These are phyloP conservation scores for Sylvilagus floridanus DNA, from an alignment of 2,797 vertebrate genomes.

Conservation along the genomic window DNA sequence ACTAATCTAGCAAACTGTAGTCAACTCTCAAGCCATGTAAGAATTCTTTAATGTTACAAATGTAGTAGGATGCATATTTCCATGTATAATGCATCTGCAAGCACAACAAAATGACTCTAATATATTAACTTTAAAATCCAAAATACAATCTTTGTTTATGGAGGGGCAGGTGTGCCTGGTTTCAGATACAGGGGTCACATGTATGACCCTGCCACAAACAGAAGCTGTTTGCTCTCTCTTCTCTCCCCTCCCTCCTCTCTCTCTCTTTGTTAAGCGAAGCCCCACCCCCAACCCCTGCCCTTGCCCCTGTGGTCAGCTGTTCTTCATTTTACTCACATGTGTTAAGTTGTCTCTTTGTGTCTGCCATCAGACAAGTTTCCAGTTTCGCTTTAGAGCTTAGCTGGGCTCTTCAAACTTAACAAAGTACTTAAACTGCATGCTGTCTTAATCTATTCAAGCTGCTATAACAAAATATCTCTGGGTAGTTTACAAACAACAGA, in stretches of 20 bases:
- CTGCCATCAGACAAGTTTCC: background rate
- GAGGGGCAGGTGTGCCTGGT: background rate
- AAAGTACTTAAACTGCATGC: background rate
- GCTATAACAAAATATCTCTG: background rate
- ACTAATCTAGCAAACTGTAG: background rate
- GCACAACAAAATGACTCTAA: background rate
- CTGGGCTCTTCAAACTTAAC: background rate
- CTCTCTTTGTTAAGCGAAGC: no score
- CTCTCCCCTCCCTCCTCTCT: background rate
- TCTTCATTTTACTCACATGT: background rate
- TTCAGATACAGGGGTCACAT: background rate
- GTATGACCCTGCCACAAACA: background rate
- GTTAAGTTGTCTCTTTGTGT: background rate
- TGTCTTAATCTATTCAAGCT: background rate
- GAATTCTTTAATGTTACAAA: background rate
- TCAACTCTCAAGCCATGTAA: background rate
- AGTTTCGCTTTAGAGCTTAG: background rate
- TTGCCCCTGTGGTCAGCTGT: fast-evolving
- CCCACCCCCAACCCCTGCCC: background rate
- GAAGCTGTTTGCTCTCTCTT: background rate
- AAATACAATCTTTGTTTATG: background rate
- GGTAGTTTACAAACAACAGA: background rate
- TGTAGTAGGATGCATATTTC: background rate
- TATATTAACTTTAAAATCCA: background rate
- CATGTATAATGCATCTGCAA: background rate